Evolutionary conservation across 2,113 vertebrate species (phyloP), one percentile per base, ranked within the genome.

Genomic region (Craseonycteris thonglongyai): DNA sequence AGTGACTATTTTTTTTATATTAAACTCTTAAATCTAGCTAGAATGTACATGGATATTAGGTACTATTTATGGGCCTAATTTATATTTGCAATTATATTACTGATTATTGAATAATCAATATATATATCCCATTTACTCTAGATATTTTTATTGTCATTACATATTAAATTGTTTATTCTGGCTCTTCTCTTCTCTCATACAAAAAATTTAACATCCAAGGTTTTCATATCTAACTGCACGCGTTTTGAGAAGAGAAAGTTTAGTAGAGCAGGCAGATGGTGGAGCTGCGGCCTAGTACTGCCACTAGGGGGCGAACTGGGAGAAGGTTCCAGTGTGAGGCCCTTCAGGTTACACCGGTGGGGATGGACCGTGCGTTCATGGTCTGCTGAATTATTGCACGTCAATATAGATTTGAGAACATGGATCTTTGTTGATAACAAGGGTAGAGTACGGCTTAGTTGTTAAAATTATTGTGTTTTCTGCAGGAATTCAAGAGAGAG

Each of bases 281-380:
- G 14, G 12, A 2, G 6, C 72, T 35, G 40, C 8, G 42, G 13
- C 3, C 26, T 61, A 35, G 8, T 49, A 13, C 1, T 76, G 24
- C 45, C 30, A 74, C 38, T 5, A 68, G 30, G n/a, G 21, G 19
- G 21, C 0, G 0, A 15, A 59, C 9, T 1, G 18, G 24, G 75
- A 47, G 42, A 38, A 54, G 22, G 6, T 3, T n/a, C 11, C 4
- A 47, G 3, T 2, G 5, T 38, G 18, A 49, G 11, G n/a, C 18
- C 35, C 19, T n/a, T 40, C 8, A 40, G 6, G 6, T 10, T 0
- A 0, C 3, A 61, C 1, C 30, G n/a, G 1, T 7, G n/a, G 19
- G 10, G 30, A n/a, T 7, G 7, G 3, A 6, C 16, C 0, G 9
- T 14, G 30, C 28, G 42, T 71, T 91, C n/a, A 4, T 8, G 1